Percentiles rank a stretch among this genome's conserved stretches.
These are phyloP conservation scores for Thysanoteuthis rhombus DNA, from an alignment of 2,888 invertebrate species.

Conservation along the genomic window DNA sequence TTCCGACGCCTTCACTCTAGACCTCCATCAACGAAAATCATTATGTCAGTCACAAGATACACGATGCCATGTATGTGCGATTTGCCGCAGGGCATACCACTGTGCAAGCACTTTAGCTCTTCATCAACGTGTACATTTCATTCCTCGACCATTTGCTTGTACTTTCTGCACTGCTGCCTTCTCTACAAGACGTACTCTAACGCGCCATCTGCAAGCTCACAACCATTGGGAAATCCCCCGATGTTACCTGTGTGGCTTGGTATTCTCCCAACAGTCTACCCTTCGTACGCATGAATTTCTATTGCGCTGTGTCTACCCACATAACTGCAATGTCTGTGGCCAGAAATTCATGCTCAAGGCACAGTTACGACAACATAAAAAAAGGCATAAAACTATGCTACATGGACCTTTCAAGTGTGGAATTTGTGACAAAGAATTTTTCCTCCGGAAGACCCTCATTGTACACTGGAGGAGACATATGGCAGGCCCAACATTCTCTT, in stretches of 20 bases:
- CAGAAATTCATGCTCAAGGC: neutral
- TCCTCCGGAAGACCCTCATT: neutral
- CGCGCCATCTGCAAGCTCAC: neutral
- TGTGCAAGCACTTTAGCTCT: neutral
- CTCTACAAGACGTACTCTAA: neutral
- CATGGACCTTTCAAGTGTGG: neutral
- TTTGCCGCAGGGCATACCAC: neutral
- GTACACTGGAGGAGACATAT: neutral
- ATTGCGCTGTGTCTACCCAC: neutral
- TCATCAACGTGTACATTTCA: neutral
- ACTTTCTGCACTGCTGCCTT: neutral
- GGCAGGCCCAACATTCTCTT: neutral
- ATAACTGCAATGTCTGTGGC: neutral
- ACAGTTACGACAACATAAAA: neutral
- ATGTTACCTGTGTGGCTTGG: neutral
- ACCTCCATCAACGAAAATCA: neutral
- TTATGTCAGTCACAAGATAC: neutral
- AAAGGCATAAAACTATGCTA: neutral
- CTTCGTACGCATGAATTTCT: neutral
- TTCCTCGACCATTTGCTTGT: neutral
- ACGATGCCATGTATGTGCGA: neutral
- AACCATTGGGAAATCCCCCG: neutral
- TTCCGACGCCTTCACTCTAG: neutral
- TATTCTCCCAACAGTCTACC: neutral
- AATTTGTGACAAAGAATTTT: neutral